Base-by-base conservation (phyloP, 2,113 vertebrate genomes). In the Nipponia nippon region DNA sequence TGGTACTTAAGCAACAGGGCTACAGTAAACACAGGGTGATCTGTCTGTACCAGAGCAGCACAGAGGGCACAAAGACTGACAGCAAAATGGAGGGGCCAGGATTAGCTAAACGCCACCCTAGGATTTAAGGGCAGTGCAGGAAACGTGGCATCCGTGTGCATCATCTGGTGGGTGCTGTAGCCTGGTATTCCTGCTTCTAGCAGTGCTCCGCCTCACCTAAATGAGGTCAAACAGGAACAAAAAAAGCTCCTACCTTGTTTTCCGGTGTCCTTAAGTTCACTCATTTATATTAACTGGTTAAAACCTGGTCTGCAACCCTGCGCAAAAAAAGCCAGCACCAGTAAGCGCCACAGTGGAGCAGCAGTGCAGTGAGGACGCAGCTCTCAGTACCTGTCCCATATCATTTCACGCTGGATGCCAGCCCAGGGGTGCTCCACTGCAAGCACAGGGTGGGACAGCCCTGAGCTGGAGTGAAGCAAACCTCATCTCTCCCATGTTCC, bases 11-110 rank as follows among this genome's bases (percentile, higher is more conserved):
- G 42, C 36, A 61, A 14, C 5, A 7, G 6, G 34, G 27, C 72
- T 59, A 34, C 2, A 5, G 47, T 36, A 40, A 84, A 29, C 0
- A 5, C 16, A 47, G 18, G 42, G 25, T 16, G 2, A 0, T 46
- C 42, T 52, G 15, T n/a, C 46, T n/a, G 19, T 44, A 25, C 38
- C 34, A 30, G 38, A 63, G 56, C 32, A 52, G 58, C 47, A 67
- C 14, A 13, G 61, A n/a, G 36, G 17, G 42, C 61, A 67, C 44
- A 61, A 53, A 40, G 36, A 58, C 46, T 27, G 38, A 38, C 36
- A 75, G 87, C 46, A 87, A 59, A 56, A 29, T 2, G 8, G 26
- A 62, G 13, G 34, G 30, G 53, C 34, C 42, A 29, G 13, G 56
- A 50, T 46, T n/a, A 50, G 17, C 29, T 58, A 32, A 78, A 49